Base-by-base conservation (phyloP, 1,140 invertebrate genomes). In the Sitobion miscanthi region DNA sequence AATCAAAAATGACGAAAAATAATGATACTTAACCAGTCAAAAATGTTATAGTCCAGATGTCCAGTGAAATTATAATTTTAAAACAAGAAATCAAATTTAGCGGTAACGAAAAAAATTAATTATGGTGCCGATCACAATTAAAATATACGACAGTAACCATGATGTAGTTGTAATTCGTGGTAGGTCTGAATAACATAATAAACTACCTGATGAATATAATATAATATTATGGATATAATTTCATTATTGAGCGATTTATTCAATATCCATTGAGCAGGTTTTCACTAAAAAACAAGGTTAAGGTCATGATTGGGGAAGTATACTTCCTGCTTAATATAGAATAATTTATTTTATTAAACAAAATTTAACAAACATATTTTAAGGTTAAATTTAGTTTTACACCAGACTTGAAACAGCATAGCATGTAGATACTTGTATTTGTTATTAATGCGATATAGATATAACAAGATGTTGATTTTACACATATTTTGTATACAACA, bases 201-300 rank as follows among this genome's bases (percentile, higher is more conserved):
- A 77, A 69, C 62, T 69, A 4, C 20, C 52, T 54, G 23, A 45
- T 17, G 23, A 62, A 42, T 23, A 90, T 38, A 25, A 90, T 57
- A 38, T 57, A 25, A 25, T 21, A 14, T 6, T 30, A 7, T 25
- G 21, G 11, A 47, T 47, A 87, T 30, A 38, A 83, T 87, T 35
- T 30, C 47, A 86, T 87, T 57, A 57, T 52, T 52, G 25, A 14
- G 47, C 47, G 8, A 89, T 89, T 89, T 89, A 89, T 89, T 54
- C 49, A 21, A 38, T 54, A 54, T 35, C 38, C 21, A 11, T 42
- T 9, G 45, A 90, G 4, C 54, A 14, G 89, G 89, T 69, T 90
- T 90, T 45, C 30, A 45, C 9, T 90, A 25, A n/a, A 89, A 54
- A 89, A 89, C 52, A 89, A 89, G 88, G 49, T 89, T 35, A 89